Base-by-base conservation (phyloP, 2,888 invertebrate genomes). In the Dicycla oo region DNA sequence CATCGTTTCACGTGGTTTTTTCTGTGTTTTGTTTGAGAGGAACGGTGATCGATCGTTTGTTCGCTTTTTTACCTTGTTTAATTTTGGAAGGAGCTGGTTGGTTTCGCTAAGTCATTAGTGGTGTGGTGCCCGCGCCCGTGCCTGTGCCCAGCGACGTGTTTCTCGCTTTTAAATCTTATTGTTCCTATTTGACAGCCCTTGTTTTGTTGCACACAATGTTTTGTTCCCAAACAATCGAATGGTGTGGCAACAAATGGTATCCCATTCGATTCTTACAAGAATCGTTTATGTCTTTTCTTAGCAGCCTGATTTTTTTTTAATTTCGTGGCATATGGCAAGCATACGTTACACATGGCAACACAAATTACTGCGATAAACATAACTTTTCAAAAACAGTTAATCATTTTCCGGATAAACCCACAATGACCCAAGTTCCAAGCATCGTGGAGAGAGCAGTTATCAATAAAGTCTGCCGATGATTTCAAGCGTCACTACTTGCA, bases 61-160 rank as follows among this genome's bases (percentile, higher is more conserved):
- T 89, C 91, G 92, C 90, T 94, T 95, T 95, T 95, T 95, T 95
- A 93, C 87, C 91, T 94, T 94, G 93, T 95, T 95, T 94, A 93
- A 94, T 95, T 94, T 95, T 92, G 91, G 92, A 92, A 93, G 93
- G 92, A 93, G 92, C 91, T 89, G 88, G 89, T 69, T 87, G 90
- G 92, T 95, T 95, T 95, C 93, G 95, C 95, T 84, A 95, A 92
- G 95, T 95, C 95, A 95, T 95, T 95, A 95, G 94, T 90, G 86
- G 89, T 86, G 88, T 85, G 85, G 88, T 87, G 83, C 73, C 71
- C 74, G 79, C 49, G 78, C 76, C 73, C 8, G n/a, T 3, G 77
- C 47, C 43, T n/a, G n/a, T n/a, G n/a, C n/a, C 18, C 74, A 81
- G 79, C 78, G 85, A 85, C 84, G 81, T 85, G 88, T 90, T 90